Percentiles rank a stretch among this genome's conserved stretches.
Evolutionary conservation across 1,140 invertebrate genomes (phyloP).

Genomic region (Drosophila paulistorum): DNA sequence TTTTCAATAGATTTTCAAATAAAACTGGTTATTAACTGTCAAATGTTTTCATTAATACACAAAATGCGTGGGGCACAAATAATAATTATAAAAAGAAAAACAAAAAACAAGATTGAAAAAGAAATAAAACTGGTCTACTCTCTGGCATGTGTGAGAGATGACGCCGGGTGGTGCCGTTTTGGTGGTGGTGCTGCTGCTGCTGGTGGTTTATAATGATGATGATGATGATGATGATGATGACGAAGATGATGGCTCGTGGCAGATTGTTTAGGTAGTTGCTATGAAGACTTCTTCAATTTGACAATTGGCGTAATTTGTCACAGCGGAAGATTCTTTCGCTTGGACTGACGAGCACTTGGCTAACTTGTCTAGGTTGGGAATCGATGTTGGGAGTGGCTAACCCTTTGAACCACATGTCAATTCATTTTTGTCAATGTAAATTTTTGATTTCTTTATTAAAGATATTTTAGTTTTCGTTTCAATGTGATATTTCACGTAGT

Average conservation of each 20-base stretch:
- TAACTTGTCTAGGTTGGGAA: too few relatives aligned
- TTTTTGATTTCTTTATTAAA: too few relatives aligned
- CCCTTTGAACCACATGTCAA: too few relatives aligned
- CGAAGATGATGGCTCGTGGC: background rate
- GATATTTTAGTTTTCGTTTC: too few relatives aligned
- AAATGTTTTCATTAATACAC: constrained; percentile 50
- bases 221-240: background rate
- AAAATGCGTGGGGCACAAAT: constrained; percentile 41
- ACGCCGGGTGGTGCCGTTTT: background rate
- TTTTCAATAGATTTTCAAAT: constrained; percentile 8
- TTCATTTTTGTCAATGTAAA: too few relatives aligned
- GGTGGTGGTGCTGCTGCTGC: background rate
- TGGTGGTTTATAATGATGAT: background rate
- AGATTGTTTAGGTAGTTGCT: constrained; percentile 3
- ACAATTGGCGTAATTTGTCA: too few relatives aligned
- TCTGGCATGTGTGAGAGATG: background rate
- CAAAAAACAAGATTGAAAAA: constrained; percentile 34
- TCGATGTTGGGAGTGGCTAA: too few relatives aligned
- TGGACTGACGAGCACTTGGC: too few relatives aligned
- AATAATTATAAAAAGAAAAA: constrained; percentile 15
- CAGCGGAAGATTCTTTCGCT: too few relatives aligned
- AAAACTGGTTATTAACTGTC: constrained; percentile 23
- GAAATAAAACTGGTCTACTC: constrained; percentile 33
- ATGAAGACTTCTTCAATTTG: constrained; percentile 3
- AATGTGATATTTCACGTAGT: too few relatives aligned